A percentile compares a stretch with the other conserved stretches of the same genome.
These are phyloP conservation scores for Hybos culiciformis DNA, from an alignment of 2,888 invertebrate species.

Conservation along the genomic window DNA sequence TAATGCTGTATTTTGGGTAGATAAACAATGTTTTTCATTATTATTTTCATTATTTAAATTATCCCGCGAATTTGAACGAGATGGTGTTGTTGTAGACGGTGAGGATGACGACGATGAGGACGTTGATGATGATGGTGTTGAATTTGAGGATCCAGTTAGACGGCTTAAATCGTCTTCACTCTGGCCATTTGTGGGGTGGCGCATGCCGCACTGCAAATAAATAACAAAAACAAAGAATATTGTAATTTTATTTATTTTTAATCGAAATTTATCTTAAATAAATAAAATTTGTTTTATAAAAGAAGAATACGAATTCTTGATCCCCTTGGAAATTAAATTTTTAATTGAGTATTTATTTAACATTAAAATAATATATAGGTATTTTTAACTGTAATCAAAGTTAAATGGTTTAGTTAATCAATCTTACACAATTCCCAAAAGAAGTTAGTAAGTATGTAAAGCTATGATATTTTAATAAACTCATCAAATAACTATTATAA, in stretches of 20 bases:
- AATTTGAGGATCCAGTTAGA: constrained; percentile 35
- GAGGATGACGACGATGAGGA: constrained; percentile 25
- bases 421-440: too few species aligned
- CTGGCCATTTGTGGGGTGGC: constrained; percentile 37
- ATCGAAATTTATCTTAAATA: constrained; percentile 3
- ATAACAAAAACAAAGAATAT: neutral
- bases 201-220: constrained; percentile 36
- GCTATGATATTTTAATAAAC: too few species aligned
- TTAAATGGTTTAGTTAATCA: too few species aligned
- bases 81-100: constrained; percentile 12
- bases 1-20: constrained; percentile 4
- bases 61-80: constrained; percentile 14
- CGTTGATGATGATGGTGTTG: constrained; percentile 11
- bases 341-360: too few species aligned
- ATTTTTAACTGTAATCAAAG: too few species aligned
- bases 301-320: too few species aligned
- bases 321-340: too few species aligned
- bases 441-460: too few species aligned
- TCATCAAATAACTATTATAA: too few species aligned
- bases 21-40: constrained; percentile 6
- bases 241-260: neutral
- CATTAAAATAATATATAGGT: too few species aligned
- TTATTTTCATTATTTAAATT: neutral
- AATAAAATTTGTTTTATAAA: neutral
- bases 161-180: constrained; percentile 38